Conservation (phyloP, 2,888 invertebrate species). For the Alloplasta piceator region DNA sequence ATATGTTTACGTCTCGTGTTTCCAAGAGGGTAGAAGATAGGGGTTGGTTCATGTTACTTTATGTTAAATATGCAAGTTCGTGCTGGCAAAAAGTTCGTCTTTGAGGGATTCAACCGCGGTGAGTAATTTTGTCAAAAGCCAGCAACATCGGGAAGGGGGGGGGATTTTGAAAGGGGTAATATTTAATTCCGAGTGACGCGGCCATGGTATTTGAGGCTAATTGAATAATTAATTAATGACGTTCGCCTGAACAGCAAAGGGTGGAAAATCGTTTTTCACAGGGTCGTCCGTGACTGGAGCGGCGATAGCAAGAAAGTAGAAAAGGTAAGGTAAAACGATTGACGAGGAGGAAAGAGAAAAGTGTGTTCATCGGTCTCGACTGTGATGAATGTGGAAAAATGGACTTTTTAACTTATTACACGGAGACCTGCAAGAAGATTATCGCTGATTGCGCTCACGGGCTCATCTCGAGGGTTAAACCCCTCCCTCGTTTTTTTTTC, state of each 20-base stretch:
- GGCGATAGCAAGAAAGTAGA: background rate
- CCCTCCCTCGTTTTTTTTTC: background rate
- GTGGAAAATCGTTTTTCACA: slow-evolving; percentile 20
- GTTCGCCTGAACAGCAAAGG: slow-evolving; percentile 10
- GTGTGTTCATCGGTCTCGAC: slow-evolving; percentile 40
- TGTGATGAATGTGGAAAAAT: slow-evolving; percentile 67
- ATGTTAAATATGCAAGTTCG: slow-evolving; percentile 34
- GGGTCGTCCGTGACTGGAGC: background rate
- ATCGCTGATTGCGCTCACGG: slow-evolving; percentile 64
- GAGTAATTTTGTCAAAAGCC: background rate
- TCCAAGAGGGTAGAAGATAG: background rate
- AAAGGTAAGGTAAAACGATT: background rate
- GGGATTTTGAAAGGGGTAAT: slow-evolving; percentile 39
- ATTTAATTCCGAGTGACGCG: slow-evolving; percentile 54
- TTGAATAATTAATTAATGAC: slow-evolving; percentile 65
- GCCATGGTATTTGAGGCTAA: slow-evolving; percentile 50
- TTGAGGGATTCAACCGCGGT: background rate
- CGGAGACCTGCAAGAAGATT: slow-evolving; percentile 59
- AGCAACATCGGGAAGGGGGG: background rate
- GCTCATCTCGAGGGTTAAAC: slow-evolving; percentile 28
- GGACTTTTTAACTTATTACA: slow-evolving; percentile 67
- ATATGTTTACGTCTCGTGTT: slow-evolving; percentile 31
- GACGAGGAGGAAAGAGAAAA: slow-evolving; percentile 31
- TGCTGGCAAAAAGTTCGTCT: background rate
- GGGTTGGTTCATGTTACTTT: slow-evolving; percentile 13